Evolutionary conservation across 53 echinoderm and acorn worm genomes (phyloP).

Genomic region (Crossaster papposus): DNA sequence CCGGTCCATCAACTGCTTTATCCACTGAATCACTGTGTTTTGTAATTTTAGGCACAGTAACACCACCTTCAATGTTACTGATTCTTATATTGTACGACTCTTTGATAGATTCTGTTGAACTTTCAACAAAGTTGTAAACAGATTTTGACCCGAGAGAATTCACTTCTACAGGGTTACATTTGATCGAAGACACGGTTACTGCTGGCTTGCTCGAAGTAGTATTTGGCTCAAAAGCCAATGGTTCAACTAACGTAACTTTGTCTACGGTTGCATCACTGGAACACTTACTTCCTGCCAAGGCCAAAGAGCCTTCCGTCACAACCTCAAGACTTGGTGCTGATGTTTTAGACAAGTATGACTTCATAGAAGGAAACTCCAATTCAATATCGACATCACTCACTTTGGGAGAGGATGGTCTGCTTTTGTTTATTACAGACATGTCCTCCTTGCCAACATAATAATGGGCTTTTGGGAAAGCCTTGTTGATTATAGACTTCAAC

Average conservation of each 20-base stretch:
- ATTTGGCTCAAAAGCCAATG: neutral
- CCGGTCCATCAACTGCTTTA: neutral
- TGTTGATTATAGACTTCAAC: constrained; percentile 39
- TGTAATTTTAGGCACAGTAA: neutral
- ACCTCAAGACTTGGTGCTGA: neutral
- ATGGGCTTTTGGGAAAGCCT: constrained; percentile 38
- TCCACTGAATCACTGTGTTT: neutral
- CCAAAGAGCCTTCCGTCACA: neutral
- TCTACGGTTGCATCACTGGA: neutral
- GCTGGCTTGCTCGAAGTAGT: constrained; percentile 4
- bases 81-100: neutral
- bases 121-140: neutral
- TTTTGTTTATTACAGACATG: neutral
- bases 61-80: constrained; percentile 2
- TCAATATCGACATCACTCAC: neutral
- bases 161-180: neutral
- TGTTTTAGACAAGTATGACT: constrained; percentile 3
- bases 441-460: constrained; percentile 23
- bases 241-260: neutral
- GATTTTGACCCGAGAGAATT: neutral
- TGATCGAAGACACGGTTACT: neutral
- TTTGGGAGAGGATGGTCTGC: constrained; percentile 22
- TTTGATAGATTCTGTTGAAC: neutral
- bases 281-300: neutral
- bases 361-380: neutral